Evolutionary conservation across 2,113 vertebrate species (phyloP).

Genomic region (Alectura lathami): DNA sequence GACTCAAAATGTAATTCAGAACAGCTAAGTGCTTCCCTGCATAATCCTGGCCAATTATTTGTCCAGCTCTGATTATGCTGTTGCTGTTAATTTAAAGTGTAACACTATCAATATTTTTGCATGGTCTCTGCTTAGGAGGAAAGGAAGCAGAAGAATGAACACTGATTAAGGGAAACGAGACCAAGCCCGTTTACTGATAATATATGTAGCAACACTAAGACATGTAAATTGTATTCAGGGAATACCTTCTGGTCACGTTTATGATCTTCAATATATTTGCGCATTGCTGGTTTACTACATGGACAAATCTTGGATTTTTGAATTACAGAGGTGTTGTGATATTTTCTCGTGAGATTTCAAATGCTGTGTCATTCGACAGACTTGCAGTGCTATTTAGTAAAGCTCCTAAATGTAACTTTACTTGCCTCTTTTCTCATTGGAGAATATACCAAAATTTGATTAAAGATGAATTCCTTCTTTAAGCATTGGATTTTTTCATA

Average conservation of each 20-base stretch:
- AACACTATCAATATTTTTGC: neutral
- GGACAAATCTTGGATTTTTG: neutral
- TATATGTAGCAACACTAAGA: neutral
- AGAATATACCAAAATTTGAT: slow-evolving; percentile 22
- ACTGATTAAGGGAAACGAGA: slow-evolving; percentile 32
- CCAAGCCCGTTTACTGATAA: slow-evolving; percentile 32
- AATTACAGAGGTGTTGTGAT: neutral
- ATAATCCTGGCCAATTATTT: neutral
- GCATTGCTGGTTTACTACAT: neutral
- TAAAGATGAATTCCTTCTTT: slow-evolving; percentile 27
- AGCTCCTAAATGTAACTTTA: neutral
- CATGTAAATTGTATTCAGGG: neutral
- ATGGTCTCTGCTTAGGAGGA: neutral
- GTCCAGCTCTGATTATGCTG: neutral
- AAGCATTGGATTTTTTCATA: slow-evolving; percentile 23
- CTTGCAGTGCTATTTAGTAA: neutral
- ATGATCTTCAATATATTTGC: slow-evolving; percentile 11
- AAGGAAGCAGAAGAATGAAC: slow-evolving; percentile 29
- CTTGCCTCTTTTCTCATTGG: neutral
- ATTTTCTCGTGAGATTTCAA: neutral
- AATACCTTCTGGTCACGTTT: neutral
- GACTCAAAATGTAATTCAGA: neutral
- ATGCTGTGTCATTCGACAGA: neutral
- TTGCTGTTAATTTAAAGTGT: neutral
- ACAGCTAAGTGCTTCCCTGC: neutral